These are phyloP conservation scores for Athalia circularis DNA, from an alignment of 2,888 invertebrate genomes.

Conservation along the genomic window DNA sequence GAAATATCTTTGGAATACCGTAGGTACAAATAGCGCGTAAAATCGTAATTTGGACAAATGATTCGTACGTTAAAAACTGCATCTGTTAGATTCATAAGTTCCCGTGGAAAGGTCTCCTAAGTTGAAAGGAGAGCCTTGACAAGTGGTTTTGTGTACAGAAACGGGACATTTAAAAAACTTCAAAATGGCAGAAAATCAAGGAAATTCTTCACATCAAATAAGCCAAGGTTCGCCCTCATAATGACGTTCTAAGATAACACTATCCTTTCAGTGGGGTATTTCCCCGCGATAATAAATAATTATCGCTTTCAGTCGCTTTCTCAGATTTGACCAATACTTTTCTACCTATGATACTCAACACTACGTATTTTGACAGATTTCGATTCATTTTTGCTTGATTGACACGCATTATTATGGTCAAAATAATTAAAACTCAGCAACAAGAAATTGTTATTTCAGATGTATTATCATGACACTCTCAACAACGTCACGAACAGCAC, in stretches of 20 bases:
- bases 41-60: slow-evolving; percentile 50
- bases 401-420: neutral
- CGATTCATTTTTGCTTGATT: neutral
- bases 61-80: slow-evolving; percentile 60
- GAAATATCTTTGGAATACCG: slow-evolving; percentile 23
- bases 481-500: neutral
- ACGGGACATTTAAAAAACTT: slow-evolving; percentile 47
- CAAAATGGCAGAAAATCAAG: slow-evolving; percentile 85
- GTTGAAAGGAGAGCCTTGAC: slow-evolving; percentile 59
- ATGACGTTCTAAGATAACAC: neutral
- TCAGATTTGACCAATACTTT: neutral
- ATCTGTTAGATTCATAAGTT: slow-evolving; percentile 64
- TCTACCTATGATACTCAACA: neutral
- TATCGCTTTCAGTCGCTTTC: neutral
- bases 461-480: neutral
- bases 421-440: neutral
- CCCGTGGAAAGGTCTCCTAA: slow-evolving; percentile 67
- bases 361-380: slow-evolving; percentile 15
- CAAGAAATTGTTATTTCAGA: neutral
- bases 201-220: slow-evolving; percentile 81
- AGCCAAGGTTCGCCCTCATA: slow-evolving; percentile 66
- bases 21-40: slow-evolving; percentile 26
- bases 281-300: neutral
- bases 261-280: neutral
- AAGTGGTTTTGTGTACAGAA: slow-evolving; percentile 51